Base-by-base conservation (phyloP, 2,888 invertebrate species). In the Urechis unicinctus region DNA sequence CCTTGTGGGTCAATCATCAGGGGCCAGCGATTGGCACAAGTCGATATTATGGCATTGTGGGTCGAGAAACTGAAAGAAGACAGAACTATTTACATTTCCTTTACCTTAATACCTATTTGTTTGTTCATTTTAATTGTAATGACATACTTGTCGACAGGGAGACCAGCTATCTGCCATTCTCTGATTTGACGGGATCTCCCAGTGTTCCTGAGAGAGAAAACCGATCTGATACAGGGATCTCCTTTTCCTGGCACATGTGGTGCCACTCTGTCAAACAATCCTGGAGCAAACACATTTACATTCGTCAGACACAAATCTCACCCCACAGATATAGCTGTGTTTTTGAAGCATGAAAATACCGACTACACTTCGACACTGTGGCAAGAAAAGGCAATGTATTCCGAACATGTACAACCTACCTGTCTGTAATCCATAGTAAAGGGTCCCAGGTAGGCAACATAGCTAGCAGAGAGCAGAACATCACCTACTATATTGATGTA, bases 1-100 rank as follows among this genome's bases (percentile, higher is more conserved):
- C 87, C 88, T 59, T 78, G 78, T 5, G 78, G 78, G 63, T 78
- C 78, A 53, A 78, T 74, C 73, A 78, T 76, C 57, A 78, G 64
- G 0, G 78, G 76, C 78, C 78, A 78, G 24, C 77, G 70, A 53
- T 73, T 74, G 52, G 75, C 71, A 61, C 63, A 70, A 29, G 65
- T 68, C 22, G 73, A 70, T 36, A 78, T 75, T 53, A 78, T 68
- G 13, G 72, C 77, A 63, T 77, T 77, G 65, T 76, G 73, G 28
- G 73, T 67, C 13, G 75, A 77, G 63, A 73, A 77, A 55, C 76
- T 75, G 66, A n/a, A 61, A 52, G 29, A 3, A 5, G 13, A 46
- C 29, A 6, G 13, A 21, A 17, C 21, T 51, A n/a, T 13, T 9
- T 50, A 43, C 13, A 1, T 48, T n/a, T 21, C 22, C 1, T n/a